These are phyloP conservation scores for Lamellibrachia columna DNA, from an alignment of 2,888 invertebrate species.

Conservation along the genomic window DNA sequence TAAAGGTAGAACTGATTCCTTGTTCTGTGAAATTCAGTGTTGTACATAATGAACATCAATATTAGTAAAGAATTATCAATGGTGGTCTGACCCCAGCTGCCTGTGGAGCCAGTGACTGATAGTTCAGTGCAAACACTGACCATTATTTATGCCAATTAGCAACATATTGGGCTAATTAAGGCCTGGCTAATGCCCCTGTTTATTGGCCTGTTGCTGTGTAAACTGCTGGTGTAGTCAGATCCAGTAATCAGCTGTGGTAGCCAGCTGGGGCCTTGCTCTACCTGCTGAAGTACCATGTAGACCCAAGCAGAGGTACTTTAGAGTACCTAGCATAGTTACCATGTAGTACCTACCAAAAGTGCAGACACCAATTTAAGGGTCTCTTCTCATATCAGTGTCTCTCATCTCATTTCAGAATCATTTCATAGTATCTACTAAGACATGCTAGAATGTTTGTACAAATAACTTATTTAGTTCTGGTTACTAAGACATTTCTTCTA, in stretches of 20 bases:
- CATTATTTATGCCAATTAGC: background rate
- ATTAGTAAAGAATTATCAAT: background rate
- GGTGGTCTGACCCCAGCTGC: background rate
- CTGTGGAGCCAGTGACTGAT: background rate
- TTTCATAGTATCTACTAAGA: no score
- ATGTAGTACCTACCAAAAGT: background rate
- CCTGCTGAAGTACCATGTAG: background rate
- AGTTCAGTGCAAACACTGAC: constrained; percentile 2
- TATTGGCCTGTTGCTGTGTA: background rate
- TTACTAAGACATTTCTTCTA: no score
- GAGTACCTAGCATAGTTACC: background rate
- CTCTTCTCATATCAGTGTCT: no score
- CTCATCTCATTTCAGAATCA: no score
- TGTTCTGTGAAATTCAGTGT: background rate
- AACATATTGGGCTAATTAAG: constrained; percentile 10
- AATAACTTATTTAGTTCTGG: no score
- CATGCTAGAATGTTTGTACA: no score
- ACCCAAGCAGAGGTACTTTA: background rate
- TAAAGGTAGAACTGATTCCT: background rate
- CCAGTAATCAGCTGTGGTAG: background rate
- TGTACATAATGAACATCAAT: no score
- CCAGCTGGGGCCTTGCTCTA: background rate
- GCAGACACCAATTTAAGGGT: no score
- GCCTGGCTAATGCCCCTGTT: constrained; percentile 6
- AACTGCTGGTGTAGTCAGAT: background rate